Percentiles rank a stretch among this genome's conserved stretches.
Conservation (phyloP, 2,888 invertebrate species). For the Theristus sp. region DNA sequence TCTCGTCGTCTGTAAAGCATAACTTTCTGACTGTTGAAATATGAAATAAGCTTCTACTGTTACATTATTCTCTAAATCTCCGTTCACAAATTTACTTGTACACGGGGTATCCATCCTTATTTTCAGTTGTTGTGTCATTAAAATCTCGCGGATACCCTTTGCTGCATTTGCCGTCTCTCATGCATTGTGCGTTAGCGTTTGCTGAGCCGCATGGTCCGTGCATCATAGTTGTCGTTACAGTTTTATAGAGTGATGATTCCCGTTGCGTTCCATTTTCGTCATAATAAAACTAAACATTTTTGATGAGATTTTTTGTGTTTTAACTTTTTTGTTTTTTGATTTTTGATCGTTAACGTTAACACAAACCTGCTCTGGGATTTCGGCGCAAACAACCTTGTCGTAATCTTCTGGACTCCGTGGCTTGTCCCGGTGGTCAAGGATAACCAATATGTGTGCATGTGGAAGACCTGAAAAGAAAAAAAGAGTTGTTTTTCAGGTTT, state of each 20-base stretch:
- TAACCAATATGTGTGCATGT: neutral
- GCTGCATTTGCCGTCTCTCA: slow-evolving; percentile 12
- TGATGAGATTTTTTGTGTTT: neutral
- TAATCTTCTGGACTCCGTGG: neutral
- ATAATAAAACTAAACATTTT: neutral
- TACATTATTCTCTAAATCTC: too few relatives aligned
- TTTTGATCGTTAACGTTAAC: too few relatives aligned
- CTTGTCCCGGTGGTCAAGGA: neutral
- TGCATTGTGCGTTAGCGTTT: slow-evolving; percentile 10
- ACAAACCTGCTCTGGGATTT: neutral
- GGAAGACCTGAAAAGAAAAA: neutral
- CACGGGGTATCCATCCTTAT: neutral
- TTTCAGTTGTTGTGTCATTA: neutral
- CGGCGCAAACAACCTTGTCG: neutral
- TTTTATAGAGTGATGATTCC: neutral
- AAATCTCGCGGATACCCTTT: slow-evolving; percentile 17
- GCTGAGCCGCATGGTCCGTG: slow-evolving; percentile 18
- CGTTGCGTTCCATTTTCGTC: neutral
- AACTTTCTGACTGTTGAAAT: neutral
- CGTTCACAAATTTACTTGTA: neutral
- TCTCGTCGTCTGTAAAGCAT: neutral
- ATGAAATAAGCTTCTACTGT: too few relatives aligned
- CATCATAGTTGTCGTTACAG: slow-evolving; percentile 11
- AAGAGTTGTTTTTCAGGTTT: too few relatives aligned
- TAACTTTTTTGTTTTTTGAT: too few relatives aligned